A percentile compares a stretch with the other conserved stretches of the same genome.
Evolutionary conservation across 2,797 vertebrate genomes (phyloP).

Genomic region (Atherinosoma microstoma): DNA sequence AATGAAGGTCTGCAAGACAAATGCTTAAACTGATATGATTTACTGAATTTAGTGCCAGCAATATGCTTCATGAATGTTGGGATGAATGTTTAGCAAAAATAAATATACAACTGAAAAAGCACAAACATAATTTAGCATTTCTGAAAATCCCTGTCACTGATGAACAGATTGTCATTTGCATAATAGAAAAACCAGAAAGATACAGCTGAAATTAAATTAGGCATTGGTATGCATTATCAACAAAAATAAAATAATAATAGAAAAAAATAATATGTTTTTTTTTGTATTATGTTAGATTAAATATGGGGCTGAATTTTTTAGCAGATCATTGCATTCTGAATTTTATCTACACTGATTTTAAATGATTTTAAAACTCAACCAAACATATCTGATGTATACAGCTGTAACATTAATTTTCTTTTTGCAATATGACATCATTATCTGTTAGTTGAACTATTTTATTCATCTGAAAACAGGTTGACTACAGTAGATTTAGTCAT

Average conservation of each 20-base stretch:
- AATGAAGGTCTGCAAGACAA: background rate
- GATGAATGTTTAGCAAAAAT: background rate
- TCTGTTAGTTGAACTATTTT: slow-evolving; percentile 2
- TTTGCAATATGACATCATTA: background rate
- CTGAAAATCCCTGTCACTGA: no score
- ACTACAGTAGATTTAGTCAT: background rate
- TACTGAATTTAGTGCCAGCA: background rate
- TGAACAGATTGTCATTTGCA: no score
- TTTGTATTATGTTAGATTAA: background rate
- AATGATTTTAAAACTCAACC: slow-evolving; percentile 9
- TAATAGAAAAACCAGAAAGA: background rate
- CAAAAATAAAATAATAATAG: background rate
- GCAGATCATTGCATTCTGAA: background rate
- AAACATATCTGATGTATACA: slow-evolving; percentile 35
- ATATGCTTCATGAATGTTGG: background rate
- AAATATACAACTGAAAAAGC: background rate
- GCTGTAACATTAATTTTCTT: slow-evolving; percentile 10
- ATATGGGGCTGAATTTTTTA: background rate
- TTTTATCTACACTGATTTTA: background rate
- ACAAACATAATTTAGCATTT: no score
- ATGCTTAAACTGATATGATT: background rate
- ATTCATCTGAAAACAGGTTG: background rate
- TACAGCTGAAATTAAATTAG: background rate
- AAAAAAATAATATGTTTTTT: background rate
- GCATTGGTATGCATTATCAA: background rate